Percentiles rank a stretch among this genome's conserved stretches.
These are phyloP conservation scores for Adrianichthys oophorus DNA, from an alignment of 2,797 vertebrate genomes.

Conservation along the genomic window DNA sequence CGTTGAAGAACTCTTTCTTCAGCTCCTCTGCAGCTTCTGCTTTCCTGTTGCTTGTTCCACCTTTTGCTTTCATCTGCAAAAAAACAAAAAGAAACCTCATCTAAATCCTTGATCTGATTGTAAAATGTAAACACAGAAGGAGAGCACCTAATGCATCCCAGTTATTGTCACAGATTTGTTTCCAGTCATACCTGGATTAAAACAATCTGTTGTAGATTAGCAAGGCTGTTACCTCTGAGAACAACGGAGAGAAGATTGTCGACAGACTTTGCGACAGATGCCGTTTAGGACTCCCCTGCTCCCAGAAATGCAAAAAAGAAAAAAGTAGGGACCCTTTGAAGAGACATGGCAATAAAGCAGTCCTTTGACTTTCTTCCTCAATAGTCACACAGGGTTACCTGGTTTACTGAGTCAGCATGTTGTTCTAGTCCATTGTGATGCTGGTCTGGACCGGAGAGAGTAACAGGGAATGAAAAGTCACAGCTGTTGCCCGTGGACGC, in stretches of 20 bases:
- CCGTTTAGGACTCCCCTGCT: constrained; percentile 84
- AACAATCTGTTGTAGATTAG: not conserved
- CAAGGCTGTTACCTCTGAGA: constrained; percentile 86
- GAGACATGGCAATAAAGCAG: not conserved
- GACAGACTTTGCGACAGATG: constrained; percentile 90
- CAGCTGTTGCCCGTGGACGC: constrained; percentile 84
- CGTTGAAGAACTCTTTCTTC: constrained; percentile 86
- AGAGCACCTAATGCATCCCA: too few species aligned
- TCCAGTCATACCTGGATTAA: not conserved
- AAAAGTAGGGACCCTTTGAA: not conserved
- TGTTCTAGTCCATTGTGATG: constrained; percentile 82
- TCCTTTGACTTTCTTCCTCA: not conserved
- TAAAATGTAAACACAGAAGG: too few species aligned
- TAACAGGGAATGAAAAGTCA: constrained; percentile 87
- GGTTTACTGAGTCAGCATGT: constrained; percentile 70
- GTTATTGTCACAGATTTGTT: not conserved
- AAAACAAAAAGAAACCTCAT: too few species aligned
- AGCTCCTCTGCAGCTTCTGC: constrained; percentile 87
- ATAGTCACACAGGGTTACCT: constrained; percentile 17
- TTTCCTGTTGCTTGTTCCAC: constrained; percentile 84
- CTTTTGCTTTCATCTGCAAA: constrained; percentile 89
- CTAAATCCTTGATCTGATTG: too few species aligned
- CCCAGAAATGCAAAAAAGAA: constrained; percentile 57
- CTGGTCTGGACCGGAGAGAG: constrained; percentile 84
- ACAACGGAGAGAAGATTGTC: constrained; percentile 91